Evolutionary conservation across 2,888 invertebrate genomes (phyloP), one percentile per base, ranked within the genome.

Genomic region (Achlya flavicornis): DNA sequence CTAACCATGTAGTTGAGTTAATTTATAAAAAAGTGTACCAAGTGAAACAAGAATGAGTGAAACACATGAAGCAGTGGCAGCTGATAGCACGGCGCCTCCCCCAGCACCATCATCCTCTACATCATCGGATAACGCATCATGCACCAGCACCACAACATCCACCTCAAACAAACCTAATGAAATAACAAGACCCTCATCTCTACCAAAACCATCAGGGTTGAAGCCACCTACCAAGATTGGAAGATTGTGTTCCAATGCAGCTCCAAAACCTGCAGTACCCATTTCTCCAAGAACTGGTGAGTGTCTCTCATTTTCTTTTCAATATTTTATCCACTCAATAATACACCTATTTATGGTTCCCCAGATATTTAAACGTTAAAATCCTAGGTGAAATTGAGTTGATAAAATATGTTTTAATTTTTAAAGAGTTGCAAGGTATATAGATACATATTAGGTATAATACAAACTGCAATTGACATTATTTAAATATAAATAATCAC

Each of bases 211-310:
- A 66, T 95, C 96, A 19, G 95, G 95, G 64, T 85, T 96, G 71
- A 95, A 95, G 77, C 95, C 92, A 62, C 96, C 96, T 6, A 94
- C 95, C 58, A 96, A 96, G 88, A 96, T 96, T 80, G 96, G 96
- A 66, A 90, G 96, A 72, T 94, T 95, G 53, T 96, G 96, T 78
- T 94, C 95, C 73, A 94, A 95, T 64, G 91, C 94, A 67, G 92
- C 95, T 68, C 96, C 96, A 10, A 96, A 96, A 86, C 96, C 96
- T 68, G 95, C 95, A n/a, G 86, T 96, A 64, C 96, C 96, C 43
- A 91, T 95, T 60, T 93, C 95, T 66, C 95, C 95, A 26, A 90
- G 94, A 89, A 83, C 84, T 81, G 94, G 94, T 94, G 79, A 94
- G 94, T 90, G 63, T 68, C 10, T 26, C 57, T 58, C 6, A 41